Base-by-base conservation (phyloP, 2,113 vertebrate genomes). In the Bagarius yarrelli region DNA sequence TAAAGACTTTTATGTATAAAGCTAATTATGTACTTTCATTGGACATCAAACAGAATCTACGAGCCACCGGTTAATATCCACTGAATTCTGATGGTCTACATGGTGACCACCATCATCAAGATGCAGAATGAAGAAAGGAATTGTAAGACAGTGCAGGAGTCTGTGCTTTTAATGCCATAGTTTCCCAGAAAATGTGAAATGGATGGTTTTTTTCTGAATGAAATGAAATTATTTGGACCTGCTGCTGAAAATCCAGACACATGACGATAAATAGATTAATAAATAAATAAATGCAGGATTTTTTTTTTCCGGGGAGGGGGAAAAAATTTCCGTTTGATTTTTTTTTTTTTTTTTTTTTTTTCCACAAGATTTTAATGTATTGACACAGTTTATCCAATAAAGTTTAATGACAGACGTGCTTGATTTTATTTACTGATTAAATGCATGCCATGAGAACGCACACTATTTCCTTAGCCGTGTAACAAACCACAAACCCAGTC, bases 311-410 rank as follows among this genome's bases (percentile, higher is more conserved):
- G 8, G 32, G 36, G 36, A 6, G 36, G 36, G 36, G 36, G 44
- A 36, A 64, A 36, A 64, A 34, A 32, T 36, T 64, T 64, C 34
- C 6, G 30, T 40, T 47, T 25, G 47, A 25, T 52, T 4, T 4
- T 40, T 71, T 50, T 71, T 47, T 2, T 53, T 55, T 55, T 1
- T 19, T 16, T 19, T 70, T 52, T 70, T 25, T 9, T 8, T 0
- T 15, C 25, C 25, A 23, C 27, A 34, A 55, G 27, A 73, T 73
- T 73, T 55, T 73, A 73, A 55, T 34, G 70, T 73, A 55, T 23
- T 27, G 27, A 73, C 3, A 55, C n/a, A 32, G 50, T 55, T 73
- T 73, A 73, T 73, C 50, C 70, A 73, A 73, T 55, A 73, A 73
- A 73, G 70, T 34, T 23, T 21, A 55, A 73, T 14, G 30, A 19